Percentiles rank a stretch among this genome's conserved stretches.
phyloP scores from a whole-genome alignment of 2,888 invertebrate species.

The Pristionchus fissidentatus region DNA sequence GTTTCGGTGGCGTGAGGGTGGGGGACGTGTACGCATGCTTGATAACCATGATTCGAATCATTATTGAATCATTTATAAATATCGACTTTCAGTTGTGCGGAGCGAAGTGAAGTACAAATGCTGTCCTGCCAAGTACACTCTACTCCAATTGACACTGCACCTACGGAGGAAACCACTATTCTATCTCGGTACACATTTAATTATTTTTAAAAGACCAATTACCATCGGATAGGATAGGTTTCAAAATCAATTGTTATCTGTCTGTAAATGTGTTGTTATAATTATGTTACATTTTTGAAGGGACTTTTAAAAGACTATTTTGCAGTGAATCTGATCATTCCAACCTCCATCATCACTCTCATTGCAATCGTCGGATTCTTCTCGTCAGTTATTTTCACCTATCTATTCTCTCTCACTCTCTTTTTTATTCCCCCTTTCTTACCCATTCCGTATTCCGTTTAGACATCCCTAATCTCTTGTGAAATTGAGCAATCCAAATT shows the following conservation, averaged over 20 bases:
- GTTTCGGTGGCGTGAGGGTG: too few species aligned
- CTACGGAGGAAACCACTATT: slow-evolving; percentile 74
- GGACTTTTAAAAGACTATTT: slow-evolving; percentile 49
- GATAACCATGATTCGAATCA: too few species aligned
- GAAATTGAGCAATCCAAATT: too few species aligned
- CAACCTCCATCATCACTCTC: slow-evolving; percentile 74
- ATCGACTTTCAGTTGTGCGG: slow-evolving; percentile 61
- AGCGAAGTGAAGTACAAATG: slow-evolving; percentile 74
- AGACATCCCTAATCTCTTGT: too few species aligned
- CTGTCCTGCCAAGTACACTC: slow-evolving; percentile 75
- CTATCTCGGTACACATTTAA: slow-evolving; percentile 60
- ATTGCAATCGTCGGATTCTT: slow-evolving; percentile 76
- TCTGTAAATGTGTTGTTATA: not conserved
- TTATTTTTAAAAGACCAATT: too few species aligned
- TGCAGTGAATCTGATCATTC: slow-evolving; percentile 74
- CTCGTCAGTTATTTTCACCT: slow-evolving; percentile 68
- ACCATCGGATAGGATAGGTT: too few species aligned
- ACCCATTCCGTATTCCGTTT: too few species aligned
- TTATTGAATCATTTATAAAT: not conserved
- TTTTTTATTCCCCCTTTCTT: not conserved
- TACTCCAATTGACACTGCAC: slow-evolving; percentile 70
- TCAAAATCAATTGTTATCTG: too few species aligned
- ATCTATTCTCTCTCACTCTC: not conserved
- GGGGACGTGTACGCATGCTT: too few species aligned
- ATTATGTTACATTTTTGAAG: too few species aligned